Base-by-base conservation (phyloP, 2,797 vertebrate genomes). In the Gila robusta region DNA sequence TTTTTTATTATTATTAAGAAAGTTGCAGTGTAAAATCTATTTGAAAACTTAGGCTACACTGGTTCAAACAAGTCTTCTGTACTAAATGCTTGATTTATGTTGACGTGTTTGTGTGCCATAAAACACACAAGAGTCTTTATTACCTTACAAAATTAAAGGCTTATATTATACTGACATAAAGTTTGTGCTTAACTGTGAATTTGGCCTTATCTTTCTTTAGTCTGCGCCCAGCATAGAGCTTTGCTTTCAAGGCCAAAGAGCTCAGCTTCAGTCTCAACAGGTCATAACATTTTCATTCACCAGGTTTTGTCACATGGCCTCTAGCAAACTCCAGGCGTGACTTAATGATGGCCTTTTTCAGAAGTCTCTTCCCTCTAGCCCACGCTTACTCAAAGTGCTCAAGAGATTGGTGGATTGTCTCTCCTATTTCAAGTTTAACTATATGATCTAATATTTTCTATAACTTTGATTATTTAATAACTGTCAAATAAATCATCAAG, bases 281-380 rank as follows among this genome's bases (percentile, higher is more conserved):
- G 77, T 73, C 35, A 79, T 74, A 79, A 62, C 76, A 85, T 79
- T 85, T 79, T 79, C 39, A 85, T 79, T 79, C 67, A 71, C 35
- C 74, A 17, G 64, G 64, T 59, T 71, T 71, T 79, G 83, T 85
- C 83, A 70, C 62, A 71, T 71, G 74, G 83, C 83, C 83, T 62
- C 64, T 71, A 79, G 83, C 83, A 85, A 59, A 85, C 83, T 79
- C 83, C 49, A 85, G 83, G 83, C 83, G 3, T 79, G 67, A 79
- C 74, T 79, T 79, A 79, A 71, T 85, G 74, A 85, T 79, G 66
- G 66, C 37, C 23, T 69, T 77, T 77, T 77, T 41, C 47, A 69
- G 17, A 84, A 69, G 73, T 78, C 26, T 69, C 47, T 78, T 84
- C 73, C 82, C 73, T 69, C 62, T 9, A 76, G 82, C 35, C 17